Percentiles rank a stretch among this genome's conserved stretches.
Evolutionary conservation across 2,113 vertebrate genomes (phyloP).

Genomic region (Pygoscelis adeliae): DNA sequence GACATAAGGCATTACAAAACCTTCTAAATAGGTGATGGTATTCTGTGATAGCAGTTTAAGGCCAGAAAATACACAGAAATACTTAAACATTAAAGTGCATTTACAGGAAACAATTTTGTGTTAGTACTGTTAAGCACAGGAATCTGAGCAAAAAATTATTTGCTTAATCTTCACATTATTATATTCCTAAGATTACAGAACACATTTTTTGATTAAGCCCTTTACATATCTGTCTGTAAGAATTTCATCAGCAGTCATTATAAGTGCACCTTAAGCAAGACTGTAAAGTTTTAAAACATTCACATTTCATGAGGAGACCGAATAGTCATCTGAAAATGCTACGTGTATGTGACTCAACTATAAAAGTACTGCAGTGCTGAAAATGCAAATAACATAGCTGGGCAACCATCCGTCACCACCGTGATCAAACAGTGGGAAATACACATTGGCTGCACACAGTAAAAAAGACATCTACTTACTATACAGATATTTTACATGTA

Average conservation of each 20-base stretch:
- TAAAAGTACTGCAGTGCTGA: neutral
- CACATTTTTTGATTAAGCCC: neutral
- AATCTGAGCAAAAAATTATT: neutral
- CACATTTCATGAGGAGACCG: neutral
- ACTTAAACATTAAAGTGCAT: neutral
- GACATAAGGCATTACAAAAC: neutral
- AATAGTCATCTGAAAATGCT: neutral
- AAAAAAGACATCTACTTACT: neutral
- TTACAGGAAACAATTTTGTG: neutral
- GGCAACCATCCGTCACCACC: neutral
- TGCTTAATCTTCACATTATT: neutral
- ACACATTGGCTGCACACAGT: neutral
- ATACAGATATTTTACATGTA: neutral
- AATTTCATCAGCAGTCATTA: neutral
- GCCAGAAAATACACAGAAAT: neutral
- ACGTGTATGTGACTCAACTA: neutral
- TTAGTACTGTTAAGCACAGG: neutral
- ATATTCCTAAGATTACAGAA: neutral
- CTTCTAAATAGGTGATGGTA: neutral
- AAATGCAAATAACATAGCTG: neutral
- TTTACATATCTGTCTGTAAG: neutral
- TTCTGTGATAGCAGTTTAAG: neutral
- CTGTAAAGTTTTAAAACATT: neutral
- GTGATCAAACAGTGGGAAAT: neutral
- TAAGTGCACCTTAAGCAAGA: neutral